Evolutionary conservation across 2,113 vertebrate species (phyloP).

Genomic region (Gavialis gangeticus): DNA sequence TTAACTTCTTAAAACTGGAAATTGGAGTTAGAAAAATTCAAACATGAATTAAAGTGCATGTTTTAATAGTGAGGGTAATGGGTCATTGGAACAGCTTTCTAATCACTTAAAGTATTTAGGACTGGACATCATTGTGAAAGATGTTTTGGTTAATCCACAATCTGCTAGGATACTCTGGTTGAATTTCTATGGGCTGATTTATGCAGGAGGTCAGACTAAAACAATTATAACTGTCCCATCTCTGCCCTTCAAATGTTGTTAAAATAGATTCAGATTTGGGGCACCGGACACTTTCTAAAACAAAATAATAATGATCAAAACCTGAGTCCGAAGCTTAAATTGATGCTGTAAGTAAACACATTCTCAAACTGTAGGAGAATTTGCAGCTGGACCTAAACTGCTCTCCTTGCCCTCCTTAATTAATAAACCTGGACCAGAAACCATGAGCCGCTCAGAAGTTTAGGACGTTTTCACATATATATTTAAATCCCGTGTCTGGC

Average conservation of each 20-base stretch:
- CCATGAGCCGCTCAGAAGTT: background rate
- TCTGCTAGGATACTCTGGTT: slow-evolving; percentile 27
- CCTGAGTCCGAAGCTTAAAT: background rate
- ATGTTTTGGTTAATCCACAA: background rate
- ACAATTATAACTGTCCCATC: slow-evolving; percentile 38
- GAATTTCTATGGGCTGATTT: slow-evolving; percentile 57
- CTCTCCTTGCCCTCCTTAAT: background rate
- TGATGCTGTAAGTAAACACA: background rate
- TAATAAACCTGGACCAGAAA: background rate
- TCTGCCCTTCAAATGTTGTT: slow-evolving; percentile 23
- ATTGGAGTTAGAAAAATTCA: slow-evolving; percentile 33
- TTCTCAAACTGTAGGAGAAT: background rate
- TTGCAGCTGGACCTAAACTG: background rate
- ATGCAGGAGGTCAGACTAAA: slow-evolving; percentile 31
- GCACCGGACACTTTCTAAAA: slow-evolving; percentile 2
- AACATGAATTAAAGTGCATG: slow-evolving; percentile 52
- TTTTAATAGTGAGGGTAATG: slow-evolving; percentile 59
- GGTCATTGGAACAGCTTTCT: slow-evolving; percentile 50
- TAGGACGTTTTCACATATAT: background rate
- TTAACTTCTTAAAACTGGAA: slow-evolving; percentile 14
- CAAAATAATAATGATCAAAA: background rate
- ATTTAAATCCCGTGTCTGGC: background rate
- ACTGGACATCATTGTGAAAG: background rate
- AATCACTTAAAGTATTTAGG: background rate
- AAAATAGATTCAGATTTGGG: slow-evolving; percentile 19